Conservation (phyloP, 2,113 vertebrate genomes). For the Podarcis cretensis region DNA sequence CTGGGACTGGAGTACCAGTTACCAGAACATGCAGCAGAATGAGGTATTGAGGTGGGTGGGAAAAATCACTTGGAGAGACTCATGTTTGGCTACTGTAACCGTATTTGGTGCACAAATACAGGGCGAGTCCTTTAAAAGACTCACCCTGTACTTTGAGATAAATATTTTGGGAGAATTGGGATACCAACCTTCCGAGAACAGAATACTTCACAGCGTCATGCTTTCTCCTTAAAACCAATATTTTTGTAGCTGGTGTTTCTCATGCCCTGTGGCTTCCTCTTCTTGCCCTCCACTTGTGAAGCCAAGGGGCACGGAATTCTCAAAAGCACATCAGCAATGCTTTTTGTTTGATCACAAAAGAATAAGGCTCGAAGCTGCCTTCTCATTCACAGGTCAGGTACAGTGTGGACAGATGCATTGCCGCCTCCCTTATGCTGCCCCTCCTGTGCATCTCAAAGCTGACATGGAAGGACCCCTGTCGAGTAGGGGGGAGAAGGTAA, state of each 20-base stretch:
- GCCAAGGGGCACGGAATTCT: background rate
- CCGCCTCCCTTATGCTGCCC: constrained; percentile 82
- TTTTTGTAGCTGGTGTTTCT: background rate
- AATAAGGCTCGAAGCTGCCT: constrained; percentile 60
- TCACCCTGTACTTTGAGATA: too few species aligned
- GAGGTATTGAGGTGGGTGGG: background rate
- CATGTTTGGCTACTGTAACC: background rate
- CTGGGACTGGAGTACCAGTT: background rate
- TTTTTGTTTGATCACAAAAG: background rate
- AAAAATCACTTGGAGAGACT: background rate
- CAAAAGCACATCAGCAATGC: background rate
- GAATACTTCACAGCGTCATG: too few species aligned
- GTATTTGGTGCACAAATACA: background rate
- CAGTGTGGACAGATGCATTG: constrained; percentile 86
- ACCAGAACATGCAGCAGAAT: background rate
- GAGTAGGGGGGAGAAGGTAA: constrained; percentile 85
- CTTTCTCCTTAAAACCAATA: background rate
- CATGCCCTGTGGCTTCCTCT: background rate
- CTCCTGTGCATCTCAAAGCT: constrained; percentile 85
- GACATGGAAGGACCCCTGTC: constrained; percentile 85
- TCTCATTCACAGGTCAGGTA: constrained; percentile 83
- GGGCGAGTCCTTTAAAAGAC: too few species aligned
- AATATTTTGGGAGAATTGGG: background rate
- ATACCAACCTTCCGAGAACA: background rate
- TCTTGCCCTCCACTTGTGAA: background rate